Conservation (phyloP, 2,113 vertebrate genomes). For the Diphyllodes magnificus region DNA sequence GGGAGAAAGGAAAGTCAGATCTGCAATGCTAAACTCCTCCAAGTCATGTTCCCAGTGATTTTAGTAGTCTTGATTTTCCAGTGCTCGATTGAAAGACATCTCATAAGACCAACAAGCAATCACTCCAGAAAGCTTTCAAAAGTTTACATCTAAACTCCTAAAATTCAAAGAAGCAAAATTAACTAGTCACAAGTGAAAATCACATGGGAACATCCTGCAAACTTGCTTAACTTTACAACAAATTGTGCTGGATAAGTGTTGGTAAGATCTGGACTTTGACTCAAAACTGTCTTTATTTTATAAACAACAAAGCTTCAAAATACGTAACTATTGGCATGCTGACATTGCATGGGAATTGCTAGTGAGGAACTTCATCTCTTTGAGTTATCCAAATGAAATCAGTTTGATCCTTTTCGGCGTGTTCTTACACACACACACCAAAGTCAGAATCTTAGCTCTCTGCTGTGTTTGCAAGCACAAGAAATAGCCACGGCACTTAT, state of each 20-base stretch:
- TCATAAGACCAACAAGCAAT: neutral
- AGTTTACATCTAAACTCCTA: neutral
- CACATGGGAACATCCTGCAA: neutral
- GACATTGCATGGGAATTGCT: neutral
- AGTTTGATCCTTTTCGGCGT: neutral
- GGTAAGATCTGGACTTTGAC: neutral
- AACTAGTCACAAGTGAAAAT: neutral
- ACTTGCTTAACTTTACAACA: neutral
- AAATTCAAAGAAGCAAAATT: neutral
- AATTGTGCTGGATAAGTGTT: neutral
- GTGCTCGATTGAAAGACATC: neutral
- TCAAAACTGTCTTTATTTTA: neutral
- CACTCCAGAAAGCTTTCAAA: neutral
- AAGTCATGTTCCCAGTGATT: neutral
- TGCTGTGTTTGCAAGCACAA: neutral
- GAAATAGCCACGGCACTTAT: neutral
- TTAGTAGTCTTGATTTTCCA: neutral
- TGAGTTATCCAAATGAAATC: neutral
- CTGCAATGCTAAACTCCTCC: neutral
- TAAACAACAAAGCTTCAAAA: neutral
- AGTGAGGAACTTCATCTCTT: neutral
- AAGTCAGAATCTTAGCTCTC: neutral
- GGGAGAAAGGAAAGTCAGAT: neutral
- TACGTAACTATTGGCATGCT: fast-evolving
- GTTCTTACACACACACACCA: fast-evolving